Evolutionary conservation across 2,888 invertebrate genomes (phyloP), one percentile per base, ranked within the genome.

Genomic region (Trichogramma evanescens): DNA sequence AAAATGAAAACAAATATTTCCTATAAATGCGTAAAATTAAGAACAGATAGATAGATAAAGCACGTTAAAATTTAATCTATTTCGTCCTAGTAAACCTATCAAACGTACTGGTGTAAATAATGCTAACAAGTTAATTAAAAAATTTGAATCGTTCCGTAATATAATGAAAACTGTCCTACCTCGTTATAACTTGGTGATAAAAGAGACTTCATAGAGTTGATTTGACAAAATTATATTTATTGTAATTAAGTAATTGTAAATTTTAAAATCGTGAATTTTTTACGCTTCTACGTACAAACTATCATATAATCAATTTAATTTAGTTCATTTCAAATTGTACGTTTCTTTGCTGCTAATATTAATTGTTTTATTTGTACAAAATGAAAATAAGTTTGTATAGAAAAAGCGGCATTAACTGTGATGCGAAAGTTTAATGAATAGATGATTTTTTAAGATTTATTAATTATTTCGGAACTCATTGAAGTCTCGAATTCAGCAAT

Each of bases 401-500:
- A 6, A 38, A 58, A 41, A 53, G 42, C 59, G 53, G 45, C 39
- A 64, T 62, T 62, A 58, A 13, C 50, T 26, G 26, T 26, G 26
- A 26, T 26, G 26, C 26, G 3, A 26, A 26, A 26, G 26, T 26
- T 26, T 26, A 26, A 26, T 26, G 26, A 26, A 3, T 26, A 26
- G 26, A 26, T 26, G 26, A 26, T 26, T 26, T 26, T 26, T 26
- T 45, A 45, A 45, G n/a, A 45, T 45, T 9, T 6, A 51, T 56
- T 62, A 53, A 53, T 9, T 53, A 7, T 26, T 43, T 57, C 51
- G 50, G 54, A 56, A 65, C 63, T 65, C 65, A 61, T 57, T 56
- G 63, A 65, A 65, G 63, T 65, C 63, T 65, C 65, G 57, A 60
- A 45, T 46, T 50, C 9, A 63, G 61, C 61, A 59, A 61, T 75